Percentiles rank a stretch among this genome's conserved stretches.
These are phyloP conservation scores for Phaethornis superciliosus DNA, from an alignment of 2,113 vertebrate species.

Conservation along the genomic window DNA sequence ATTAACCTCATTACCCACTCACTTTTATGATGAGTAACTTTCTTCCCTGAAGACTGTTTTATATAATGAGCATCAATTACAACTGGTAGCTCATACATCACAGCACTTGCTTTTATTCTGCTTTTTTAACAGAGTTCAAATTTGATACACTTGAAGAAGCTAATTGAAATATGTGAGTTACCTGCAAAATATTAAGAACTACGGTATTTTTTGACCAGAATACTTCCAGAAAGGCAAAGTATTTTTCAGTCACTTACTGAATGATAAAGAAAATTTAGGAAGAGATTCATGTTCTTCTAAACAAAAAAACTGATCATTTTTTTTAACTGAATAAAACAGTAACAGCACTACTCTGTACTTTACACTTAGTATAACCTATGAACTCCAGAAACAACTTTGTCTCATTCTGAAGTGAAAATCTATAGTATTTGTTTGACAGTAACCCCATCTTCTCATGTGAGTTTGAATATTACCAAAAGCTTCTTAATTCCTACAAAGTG, in stretches of 20 bases:
- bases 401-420: neutral
- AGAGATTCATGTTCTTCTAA: neutral
- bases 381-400: neutral
- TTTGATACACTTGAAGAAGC: neutral
- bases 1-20: slow-evolving; percentile 45
- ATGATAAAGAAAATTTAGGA: neutral
- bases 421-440: neutral
- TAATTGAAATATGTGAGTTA: neutral
- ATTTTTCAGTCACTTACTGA: neutral
- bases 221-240: neutral
- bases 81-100: neutral
- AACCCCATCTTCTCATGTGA: neutral
- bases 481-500: neutral
- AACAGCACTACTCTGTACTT: neutral
- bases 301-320: neutral
- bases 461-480: neutral
- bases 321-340: neutral
- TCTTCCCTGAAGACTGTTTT: neutral
- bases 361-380: neutral
- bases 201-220: neutral
- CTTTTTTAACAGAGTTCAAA: neutral
- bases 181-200: neutral
- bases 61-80: slow-evolving; percentile 9
- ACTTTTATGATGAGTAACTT: neutral
- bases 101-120: neutral